A percentile compares a stretch with the other conserved stretches of the same genome.
Conservation (phyloP, 2,113 vertebrate species). For the Ceyx cyanopectus region DNA sequence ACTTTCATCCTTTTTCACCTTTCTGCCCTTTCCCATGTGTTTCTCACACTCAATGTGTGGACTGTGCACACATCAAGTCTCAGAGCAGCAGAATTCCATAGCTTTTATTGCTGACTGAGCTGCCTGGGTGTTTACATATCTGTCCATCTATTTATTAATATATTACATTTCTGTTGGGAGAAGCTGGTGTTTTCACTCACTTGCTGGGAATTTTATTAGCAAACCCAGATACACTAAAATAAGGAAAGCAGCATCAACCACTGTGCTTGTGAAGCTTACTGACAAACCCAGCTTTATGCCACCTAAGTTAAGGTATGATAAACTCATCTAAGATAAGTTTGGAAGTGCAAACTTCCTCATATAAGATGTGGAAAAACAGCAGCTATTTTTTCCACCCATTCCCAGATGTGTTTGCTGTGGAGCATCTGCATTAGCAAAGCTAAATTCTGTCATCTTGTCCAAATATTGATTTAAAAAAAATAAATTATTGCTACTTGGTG, state of each 20-base stretch:
- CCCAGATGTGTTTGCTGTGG: background rate
- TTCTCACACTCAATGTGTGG: background rate
- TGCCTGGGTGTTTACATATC: background rate
- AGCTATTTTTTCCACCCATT: background rate
- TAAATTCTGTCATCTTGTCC: background rate
- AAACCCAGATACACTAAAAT: background rate
- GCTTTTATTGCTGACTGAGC: accelerated
- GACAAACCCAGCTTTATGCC: background rate
- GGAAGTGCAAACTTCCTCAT: background rate
- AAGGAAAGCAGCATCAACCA: background rate
- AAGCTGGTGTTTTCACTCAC: background rate
- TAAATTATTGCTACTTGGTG: background rate
- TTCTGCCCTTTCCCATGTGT: background rate
- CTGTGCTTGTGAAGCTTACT: background rate
- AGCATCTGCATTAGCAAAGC: background rate
- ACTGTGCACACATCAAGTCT: accelerated
- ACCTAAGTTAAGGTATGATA: too few species aligned
- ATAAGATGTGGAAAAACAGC: background rate
- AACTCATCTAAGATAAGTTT: background rate
- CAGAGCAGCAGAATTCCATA: background rate
- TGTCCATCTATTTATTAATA: background rate
- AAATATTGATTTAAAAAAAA: background rate
- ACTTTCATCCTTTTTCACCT: background rate
- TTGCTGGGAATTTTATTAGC: background rate
- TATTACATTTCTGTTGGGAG: background rate